phyloP scores from a whole-genome alignment of 1,140 invertebrate species.

The Caenorhabditis inopinata region DNA sequence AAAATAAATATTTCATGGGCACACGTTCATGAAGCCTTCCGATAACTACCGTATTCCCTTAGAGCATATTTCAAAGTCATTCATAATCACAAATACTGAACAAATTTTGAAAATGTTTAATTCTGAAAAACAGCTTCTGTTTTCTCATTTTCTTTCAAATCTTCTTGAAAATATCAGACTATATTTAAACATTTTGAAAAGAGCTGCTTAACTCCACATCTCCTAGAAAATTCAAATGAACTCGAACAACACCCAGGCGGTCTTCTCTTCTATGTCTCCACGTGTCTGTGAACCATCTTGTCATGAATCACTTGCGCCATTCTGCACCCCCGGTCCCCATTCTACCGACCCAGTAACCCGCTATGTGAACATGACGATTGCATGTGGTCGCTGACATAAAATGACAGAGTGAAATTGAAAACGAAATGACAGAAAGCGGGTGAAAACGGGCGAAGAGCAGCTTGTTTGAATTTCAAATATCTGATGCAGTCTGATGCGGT shows the following conservation, averaged over 20 bases:
- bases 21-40: too few species aligned
- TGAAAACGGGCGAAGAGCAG: neutral
- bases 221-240: neutral
- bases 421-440: neutral
- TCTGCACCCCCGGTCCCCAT: neutral
- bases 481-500: too few species aligned
- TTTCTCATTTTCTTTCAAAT: too few species aligned
- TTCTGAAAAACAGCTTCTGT: too few species aligned
- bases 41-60: too few species aligned
- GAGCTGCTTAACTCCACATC: too few species aligned
- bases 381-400: slow-evolving; percentile 28
- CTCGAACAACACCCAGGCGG: neutral
- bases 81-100: too few species aligned
- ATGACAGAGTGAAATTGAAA: slow-evolving; percentile 7
- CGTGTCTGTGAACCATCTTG: slow-evolving; percentile 6
- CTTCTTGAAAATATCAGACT: too few species aligned
- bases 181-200: too few species aligned
- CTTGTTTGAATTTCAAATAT: neutral
- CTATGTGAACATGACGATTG: slow-evolving; percentile 28
- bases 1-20: too few species aligned
- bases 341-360: slow-evolving; percentile 16
- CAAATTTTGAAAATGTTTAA: too few species aligned
- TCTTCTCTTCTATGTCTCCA: neutral
- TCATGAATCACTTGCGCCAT: slow-evolving; percentile 6
- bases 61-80: too few species aligned